A percentile compares a stretch with the other conserved stretches of the same genome.
Evolutionary conservation across 2,888 invertebrate species (phyloP).

Genomic region (Oegoconia quadripuncta): DNA sequence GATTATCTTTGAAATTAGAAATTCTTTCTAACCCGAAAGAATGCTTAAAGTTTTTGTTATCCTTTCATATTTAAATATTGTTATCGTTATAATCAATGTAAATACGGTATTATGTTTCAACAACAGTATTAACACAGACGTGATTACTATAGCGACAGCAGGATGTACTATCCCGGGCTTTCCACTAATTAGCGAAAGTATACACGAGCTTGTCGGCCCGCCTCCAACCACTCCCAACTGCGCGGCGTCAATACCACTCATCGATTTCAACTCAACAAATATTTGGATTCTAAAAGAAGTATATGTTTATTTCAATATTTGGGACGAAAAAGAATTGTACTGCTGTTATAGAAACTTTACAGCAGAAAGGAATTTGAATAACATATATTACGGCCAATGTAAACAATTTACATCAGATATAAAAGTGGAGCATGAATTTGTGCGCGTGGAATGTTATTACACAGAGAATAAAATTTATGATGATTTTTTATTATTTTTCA

Average conservation of each 20-base stretch:
- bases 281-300: slow-evolving; percentile 28
- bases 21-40: no score
- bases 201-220: slow-evolving; percentile 16
- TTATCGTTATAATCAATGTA: background rate
- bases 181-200: slow-evolving; percentile 22
- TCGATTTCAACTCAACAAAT: slow-evolving; percentile 30
- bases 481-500: slow-evolving; percentile 2
- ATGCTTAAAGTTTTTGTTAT: background rate
- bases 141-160: slow-evolving; percentile 29
- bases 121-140: slow-evolving; percentile 11
- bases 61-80: slow-evolving; percentile 2
- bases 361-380: slow-evolving; percentile 27
- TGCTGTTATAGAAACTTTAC: slow-evolving; percentile 81
- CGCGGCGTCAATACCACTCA: slow-evolving; percentile 18
- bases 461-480: slow-evolving; percentile 36
- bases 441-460: slow-evolving; percentile 79
- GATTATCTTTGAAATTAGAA: background rate
- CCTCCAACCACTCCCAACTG: slow-evolving; percentile 21
- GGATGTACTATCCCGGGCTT: slow-evolving; percentile 33
- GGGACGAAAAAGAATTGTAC: slow-evolving; percentile 14
- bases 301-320: slow-evolving; percentile 20
- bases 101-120: no score
- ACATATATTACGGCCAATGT: slow-evolving; percentile 54
- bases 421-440: slow-evolving; percentile 78
- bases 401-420: slow-evolving; percentile 52